phyloP scores from a whole-genome alignment of 2,113 vertebrate genomes.

The Cercocebus atys region DNA sequence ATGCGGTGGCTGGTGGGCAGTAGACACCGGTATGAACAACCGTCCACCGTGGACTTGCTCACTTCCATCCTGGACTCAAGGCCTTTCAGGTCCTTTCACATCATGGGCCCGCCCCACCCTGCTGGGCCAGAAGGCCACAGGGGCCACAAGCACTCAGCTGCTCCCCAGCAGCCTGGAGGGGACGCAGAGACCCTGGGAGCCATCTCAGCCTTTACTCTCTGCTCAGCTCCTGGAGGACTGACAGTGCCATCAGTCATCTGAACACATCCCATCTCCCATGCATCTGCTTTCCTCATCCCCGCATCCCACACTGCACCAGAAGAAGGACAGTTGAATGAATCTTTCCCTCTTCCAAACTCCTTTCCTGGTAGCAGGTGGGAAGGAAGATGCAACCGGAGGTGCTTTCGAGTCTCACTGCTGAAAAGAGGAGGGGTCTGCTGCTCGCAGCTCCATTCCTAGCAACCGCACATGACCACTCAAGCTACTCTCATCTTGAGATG shows the following conservation, averaged over 20 bases:
- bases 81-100: not conserved
- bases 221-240: not conserved
- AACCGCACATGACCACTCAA: not conserved
- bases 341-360: not conserved
- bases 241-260: no score
- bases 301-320: not conserved
- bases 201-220: not conserved
- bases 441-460: not conserved
- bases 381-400: no score
- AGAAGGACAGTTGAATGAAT: not conserved
- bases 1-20: rapidly evolving
- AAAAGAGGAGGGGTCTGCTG: not conserved
- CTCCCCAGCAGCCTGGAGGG: not conserved
- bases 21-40: not conserved
- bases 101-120: not conserved
- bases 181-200: rapidly evolving
- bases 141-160: not conserved
- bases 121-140: not conserved
- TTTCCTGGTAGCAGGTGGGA: no score
- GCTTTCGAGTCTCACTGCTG: not conserved
- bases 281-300: rapidly evolving
- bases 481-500: not conserved
- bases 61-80: rapidly evolving
- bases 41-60: not conserved
- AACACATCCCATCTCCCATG: no score